Conservation (phyloP, 2,888 invertebrate genomes). For the Acleris holmiana region DNA sequence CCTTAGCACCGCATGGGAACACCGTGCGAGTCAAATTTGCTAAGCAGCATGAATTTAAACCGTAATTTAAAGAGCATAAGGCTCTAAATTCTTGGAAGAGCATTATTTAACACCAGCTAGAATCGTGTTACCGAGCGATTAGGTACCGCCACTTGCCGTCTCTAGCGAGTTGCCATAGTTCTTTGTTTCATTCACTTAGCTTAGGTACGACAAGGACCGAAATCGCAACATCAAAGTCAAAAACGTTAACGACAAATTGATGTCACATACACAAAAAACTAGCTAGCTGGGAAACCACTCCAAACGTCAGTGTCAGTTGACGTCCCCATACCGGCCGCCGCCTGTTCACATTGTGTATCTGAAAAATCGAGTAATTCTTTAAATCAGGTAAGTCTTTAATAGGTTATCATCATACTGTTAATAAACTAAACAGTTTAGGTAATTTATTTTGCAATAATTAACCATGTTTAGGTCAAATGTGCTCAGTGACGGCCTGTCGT, state of each 20-base stretch:
- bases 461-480: background rate
- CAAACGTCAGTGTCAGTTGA: constrained; percentile 22
- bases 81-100: constrained; percentile 8
- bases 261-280: background rate
- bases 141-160: background rate
- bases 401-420: background rate
- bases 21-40: constrained; percentile 18
- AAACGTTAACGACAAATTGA: background rate
- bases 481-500: background rate
- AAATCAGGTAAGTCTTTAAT: constrained; percentile 12
- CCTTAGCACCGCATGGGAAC: constrained; percentile 1
- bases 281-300: constrained; percentile 21
- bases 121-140: background rate
- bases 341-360: constrained; percentile 1
- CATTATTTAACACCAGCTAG: constrained; percentile 4
- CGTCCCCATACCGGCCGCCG: constrained; percentile 21
- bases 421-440: background rate
- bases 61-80: constrained; percentile 3
- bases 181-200: constrained; percentile 14
- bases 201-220: constrained; percentile 10
- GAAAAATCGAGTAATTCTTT: background rate
- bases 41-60: background rate
- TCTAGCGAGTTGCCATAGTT: background rate
- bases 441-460: background rate
- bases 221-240: background rate